Conservation (phyloP, 2,888 invertebrate genomes). For the Erynnis tages region DNA sequence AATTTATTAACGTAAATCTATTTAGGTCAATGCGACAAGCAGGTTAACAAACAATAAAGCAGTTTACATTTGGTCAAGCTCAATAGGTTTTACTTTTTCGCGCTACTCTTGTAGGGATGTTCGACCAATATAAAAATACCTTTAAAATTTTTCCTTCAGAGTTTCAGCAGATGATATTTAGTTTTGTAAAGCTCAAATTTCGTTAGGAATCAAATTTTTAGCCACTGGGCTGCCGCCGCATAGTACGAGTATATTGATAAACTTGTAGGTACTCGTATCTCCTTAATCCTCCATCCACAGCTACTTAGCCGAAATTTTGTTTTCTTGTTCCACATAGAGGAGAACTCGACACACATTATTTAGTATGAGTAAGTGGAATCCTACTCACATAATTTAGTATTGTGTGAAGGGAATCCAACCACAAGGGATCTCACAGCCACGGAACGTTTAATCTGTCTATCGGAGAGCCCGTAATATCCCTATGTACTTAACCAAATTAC, state of each 20-base stretch:
- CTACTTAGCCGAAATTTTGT: too few species aligned
- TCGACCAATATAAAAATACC: too few species aligned
- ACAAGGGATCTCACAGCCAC: slow-evolving; percentile 51
- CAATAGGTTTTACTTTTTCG: neutral
- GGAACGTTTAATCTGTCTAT: slow-evolving; percentile 74
- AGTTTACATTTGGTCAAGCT: too few species aligned
- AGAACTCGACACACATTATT: neutral
- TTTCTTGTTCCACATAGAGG: neutral
- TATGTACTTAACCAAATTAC: slow-evolving; percentile 80
- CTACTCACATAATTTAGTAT: slow-evolving; percentile 47
- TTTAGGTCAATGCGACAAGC: slow-evolving; percentile 5
- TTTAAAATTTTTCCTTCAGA: too few species aligned
- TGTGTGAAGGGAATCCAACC: slow-evolving; percentile 39
- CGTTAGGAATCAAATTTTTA: too few species aligned
- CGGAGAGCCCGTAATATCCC: slow-evolving; percentile 66
- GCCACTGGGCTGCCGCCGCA: too few species aligned
- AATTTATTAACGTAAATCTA: slow-evolving; percentile 8
- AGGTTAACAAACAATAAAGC: neutral
- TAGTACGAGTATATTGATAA: too few species aligned
- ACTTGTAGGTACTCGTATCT: too few species aligned
- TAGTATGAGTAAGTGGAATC: neutral
- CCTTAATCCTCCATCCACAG: too few species aligned
- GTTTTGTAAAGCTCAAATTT: too few species aligned
- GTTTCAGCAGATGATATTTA: too few species aligned
- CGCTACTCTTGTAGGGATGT: neutral